Evolutionary conservation across 2,888 invertebrate genomes (phyloP).

Genomic region (Endotricha flammealis): DNA sequence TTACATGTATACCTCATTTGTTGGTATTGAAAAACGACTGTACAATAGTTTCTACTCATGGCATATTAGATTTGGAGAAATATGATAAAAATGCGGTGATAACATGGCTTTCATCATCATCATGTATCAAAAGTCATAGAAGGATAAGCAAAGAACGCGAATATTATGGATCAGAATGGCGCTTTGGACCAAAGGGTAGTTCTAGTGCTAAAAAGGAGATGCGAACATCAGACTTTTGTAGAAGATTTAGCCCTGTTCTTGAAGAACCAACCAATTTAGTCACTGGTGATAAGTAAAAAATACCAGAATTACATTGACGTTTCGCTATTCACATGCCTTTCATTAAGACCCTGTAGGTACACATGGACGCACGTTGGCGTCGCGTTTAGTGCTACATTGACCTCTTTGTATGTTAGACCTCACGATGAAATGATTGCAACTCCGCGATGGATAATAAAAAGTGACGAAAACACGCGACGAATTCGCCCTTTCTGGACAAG

Average conservation of each 20-base stretch:
- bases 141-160: constrained; percentile 44
- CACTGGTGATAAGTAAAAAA: constrained; percentile 12
- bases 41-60: constrained; percentile 44
- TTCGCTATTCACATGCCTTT: no score
- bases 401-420: no score
- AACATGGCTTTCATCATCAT: constrained; percentile 47
- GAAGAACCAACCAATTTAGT: constrained; percentile 4
- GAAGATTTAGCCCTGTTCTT: constrained; percentile 25
- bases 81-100: constrained; percentile 60
- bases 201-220: constrained; percentile 11
- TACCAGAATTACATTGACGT: no score
- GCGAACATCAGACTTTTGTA: constrained; percentile 25
- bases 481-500: no score
- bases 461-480: no score
- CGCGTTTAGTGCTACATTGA: no score
- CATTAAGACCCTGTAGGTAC: no score
- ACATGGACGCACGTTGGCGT: no score
- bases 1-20: constrained; percentile 51
- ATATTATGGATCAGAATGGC: constrained; percentile 54
- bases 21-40: constrained; percentile 45
- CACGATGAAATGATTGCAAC: no score
- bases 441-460: no score
- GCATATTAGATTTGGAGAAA: constrained; percentile 47
- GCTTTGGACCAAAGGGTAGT: constrained; percentile 17
- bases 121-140: constrained; percentile 29